Base-by-base conservation (phyloP, 2,113 vertebrate genomes). In the Sylvilagus bachmani region DNA sequence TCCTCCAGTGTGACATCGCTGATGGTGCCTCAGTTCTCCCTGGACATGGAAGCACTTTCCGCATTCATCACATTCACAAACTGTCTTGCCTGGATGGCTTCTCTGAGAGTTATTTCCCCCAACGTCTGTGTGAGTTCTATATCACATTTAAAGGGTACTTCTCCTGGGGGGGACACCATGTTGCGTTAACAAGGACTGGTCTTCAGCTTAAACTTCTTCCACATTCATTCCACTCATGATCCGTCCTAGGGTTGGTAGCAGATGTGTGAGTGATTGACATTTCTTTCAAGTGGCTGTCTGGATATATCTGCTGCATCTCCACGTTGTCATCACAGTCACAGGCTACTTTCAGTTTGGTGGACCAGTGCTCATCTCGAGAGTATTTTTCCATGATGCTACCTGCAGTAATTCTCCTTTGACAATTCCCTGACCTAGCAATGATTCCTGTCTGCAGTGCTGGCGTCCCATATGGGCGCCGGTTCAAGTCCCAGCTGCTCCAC, bases 1-100 rank as follows among this genome's bases (percentile, higher is more conserved):
- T 75, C 96, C 92, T 69, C 90, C 90, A 29, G 70, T 89, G 70
- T 96, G 95, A 84, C 90, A 93, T 93, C 80, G 82, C 84, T 93
- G 94, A 83, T 95, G 93, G 77, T 22, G 71, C 70, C 75, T 83
- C 16, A 97, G 91, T 83, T 91, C 91, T 51, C 77, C 92, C 31
- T 95, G 90, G 58, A 93, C 91, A 38, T 81, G 66, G 80, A 96
- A 96, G 29, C 51, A 27, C 31, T 95, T 96, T 73, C 81, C 85
- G 85, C 82, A 95, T 62, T 95, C 67, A 36, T 64, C 83, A 61
- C 89, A 96, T 25, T 79, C 86, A 75, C 51, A 94, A 36, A 75
- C 89, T 75, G 78, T 95, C 75, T 95, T 94, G 31, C 44, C 89
- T 82, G 53, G n/a, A 10, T 96, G 66, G 9, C 9, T 77, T 81